These are phyloP conservation scores for Aegithalos caudatus DNA, from an alignment of 2,113 vertebrate genomes.

Conservation along the genomic window DNA sequence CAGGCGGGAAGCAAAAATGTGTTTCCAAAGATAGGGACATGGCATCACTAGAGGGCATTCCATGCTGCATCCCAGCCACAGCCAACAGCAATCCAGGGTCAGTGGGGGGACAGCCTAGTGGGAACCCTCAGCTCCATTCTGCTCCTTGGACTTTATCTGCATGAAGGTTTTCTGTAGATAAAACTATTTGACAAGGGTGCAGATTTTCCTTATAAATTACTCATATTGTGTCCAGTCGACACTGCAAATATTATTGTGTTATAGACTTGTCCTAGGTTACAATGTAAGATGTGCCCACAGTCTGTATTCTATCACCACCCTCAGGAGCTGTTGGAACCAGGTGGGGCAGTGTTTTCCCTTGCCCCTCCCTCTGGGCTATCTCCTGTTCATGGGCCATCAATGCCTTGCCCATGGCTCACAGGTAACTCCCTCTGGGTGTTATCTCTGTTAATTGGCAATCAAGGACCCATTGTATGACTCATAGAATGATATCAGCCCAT, in stretches of 20 bases:
- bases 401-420: too few species aligned
- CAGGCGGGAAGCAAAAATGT: fast-evolving
- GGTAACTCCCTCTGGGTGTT: too few species aligned
- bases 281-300: too few species aligned
- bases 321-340: too few species aligned
- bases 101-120: not conserved
- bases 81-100: not conserved
- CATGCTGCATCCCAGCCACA: not conserved
- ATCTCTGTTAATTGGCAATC: too few species aligned
- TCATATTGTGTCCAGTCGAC: not conserved
- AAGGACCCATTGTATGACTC: too few species aligned
- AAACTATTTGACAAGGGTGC: not conserved
- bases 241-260: not conserved
- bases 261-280: too few species aligned
- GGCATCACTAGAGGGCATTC: constrained; percentile 24
- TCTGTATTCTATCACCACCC: too few species aligned
- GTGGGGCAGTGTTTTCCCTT: too few species aligned
- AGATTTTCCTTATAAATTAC: not conserved
- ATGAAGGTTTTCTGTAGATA: not conserved
- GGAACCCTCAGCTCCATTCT: not conserved
- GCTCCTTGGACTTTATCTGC: not conserved
- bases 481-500: too few species aligned
- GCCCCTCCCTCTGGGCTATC: too few species aligned
- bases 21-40: not conserved
- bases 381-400: too few species aligned